Percentiles rank a stretch among this genome's conserved stretches.
These are phyloP conservation scores for Caenorhabditis latens DNA, from an alignment of 1,140 invertebrate species.

Conservation along the genomic window DNA sequence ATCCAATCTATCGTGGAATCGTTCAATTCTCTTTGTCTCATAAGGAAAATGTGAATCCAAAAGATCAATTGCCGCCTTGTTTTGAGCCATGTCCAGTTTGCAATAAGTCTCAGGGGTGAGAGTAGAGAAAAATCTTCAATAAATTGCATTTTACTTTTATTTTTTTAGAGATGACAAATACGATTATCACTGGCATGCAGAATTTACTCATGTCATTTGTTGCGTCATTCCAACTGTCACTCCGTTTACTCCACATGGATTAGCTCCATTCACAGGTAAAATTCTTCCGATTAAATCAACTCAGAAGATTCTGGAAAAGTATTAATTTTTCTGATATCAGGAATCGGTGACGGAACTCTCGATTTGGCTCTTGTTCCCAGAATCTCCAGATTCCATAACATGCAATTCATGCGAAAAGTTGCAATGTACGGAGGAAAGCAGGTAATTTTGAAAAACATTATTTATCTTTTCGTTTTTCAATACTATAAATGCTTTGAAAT, in stretches of 20 bases:
- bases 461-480: no score
- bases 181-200: slow-evolving; percentile 75
- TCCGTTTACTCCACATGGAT: slow-evolving; percentile 76
- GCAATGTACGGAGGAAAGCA: slow-evolving; percentile 75
- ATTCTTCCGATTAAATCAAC: background rate
- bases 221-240: slow-evolving; percentile 70
- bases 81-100: slow-evolving; percentile 70
- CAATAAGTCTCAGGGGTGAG: slow-evolving; percentile 53
- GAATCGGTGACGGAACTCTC: slow-evolving; percentile 74
- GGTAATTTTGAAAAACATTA: slow-evolving; percentile 61
- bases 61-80: slow-evolving; percentile 70
- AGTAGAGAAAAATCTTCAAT: background rate
- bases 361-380: slow-evolving; percentile 75
- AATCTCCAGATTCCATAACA: slow-evolving; percentile 73
- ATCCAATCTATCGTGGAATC: slow-evolving; percentile 74
- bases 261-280: slow-evolving; percentile 74
- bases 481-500: slow-evolving; percentile 55
- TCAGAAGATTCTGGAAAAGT: background rate
- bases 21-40: slow-evolving; percentile 73
- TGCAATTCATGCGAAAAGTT: slow-evolving; percentile 75
- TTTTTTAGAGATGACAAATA: slow-evolving; percentile 61
- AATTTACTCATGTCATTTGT: slow-evolving; percentile 76
- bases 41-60: slow-evolving; percentile 61
- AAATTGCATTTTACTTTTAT: background rate
- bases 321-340: slow-evolving; percentile 1